Conservation (phyloP, 2,797 vertebrate genomes). For the Etheostoma perlongum region DNA sequence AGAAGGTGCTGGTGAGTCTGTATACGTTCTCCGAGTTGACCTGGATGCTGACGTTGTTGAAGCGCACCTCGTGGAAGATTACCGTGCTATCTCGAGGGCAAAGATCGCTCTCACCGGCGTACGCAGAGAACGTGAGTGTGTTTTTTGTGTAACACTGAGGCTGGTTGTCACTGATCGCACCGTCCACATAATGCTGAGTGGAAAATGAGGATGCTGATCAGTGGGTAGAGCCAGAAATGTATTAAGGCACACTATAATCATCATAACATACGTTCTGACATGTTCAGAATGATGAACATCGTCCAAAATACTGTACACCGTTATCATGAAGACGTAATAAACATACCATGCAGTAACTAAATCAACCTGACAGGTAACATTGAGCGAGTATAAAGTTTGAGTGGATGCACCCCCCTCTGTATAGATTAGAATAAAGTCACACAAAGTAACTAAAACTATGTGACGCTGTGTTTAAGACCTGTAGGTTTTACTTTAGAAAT, state of each 20-base stretch:
- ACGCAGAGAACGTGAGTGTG: slow-evolving; percentile 90
- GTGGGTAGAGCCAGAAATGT: background rate
- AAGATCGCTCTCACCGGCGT: slow-evolving; percentile 91
- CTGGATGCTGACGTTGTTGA: slow-evolving; percentile 88
- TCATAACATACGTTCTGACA: background rate
- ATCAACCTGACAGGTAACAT: background rate
- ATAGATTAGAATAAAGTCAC: background rate
- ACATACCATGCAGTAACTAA: background rate
- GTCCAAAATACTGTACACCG: background rate
- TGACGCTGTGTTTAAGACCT: background rate
- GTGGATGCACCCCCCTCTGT: background rate
- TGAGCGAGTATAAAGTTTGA: background rate
- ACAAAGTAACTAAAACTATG: background rate
- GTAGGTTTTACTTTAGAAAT: background rate
- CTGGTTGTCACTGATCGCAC: slow-evolving; percentile 88
- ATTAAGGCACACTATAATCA: background rate
- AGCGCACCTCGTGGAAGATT: slow-evolving; percentile 85
- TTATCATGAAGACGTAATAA: background rate
- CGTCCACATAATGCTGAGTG: slow-evolving; percentile 91
- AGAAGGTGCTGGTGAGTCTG: slow-evolving; percentile 83
- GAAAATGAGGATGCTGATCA: background rate
- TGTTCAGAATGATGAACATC: background rate
- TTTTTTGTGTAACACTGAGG: slow-evolving; percentile 84
- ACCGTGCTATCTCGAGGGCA: slow-evolving; percentile 85
- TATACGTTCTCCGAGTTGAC: slow-evolving; percentile 87